These are phyloP conservation scores for Hydractinia echinata DNA, from an alignment of 30 jellyfish, hydroid and myxozoan genomes.

Conservation along the genomic window DNA sequence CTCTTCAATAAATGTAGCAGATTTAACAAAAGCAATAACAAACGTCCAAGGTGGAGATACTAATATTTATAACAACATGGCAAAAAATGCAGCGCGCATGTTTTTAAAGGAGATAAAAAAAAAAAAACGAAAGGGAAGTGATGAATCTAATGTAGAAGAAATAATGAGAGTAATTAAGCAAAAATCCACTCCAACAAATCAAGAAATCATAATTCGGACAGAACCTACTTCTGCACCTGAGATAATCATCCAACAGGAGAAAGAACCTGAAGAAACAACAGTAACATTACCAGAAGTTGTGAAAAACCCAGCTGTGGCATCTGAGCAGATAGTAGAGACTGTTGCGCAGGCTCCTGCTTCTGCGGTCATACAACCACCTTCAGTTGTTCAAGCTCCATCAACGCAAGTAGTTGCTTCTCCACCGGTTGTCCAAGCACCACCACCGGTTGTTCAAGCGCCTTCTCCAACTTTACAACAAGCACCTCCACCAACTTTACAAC, in stretches of 20 bases:
- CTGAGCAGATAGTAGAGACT: background rate
- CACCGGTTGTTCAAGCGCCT: background rate
- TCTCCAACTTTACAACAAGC: too few relatives aligned
- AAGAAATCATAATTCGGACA: background rate
- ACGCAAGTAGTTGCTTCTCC: background rate
- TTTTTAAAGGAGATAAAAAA: conserved; percentile 5
- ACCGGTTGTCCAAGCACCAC: background rate
- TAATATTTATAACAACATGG: background rate
- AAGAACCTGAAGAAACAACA: conserved; percentile 7
- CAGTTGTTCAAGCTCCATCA: background rate
- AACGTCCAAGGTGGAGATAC: background rate
- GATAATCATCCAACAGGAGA: background rate
- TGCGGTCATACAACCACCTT: background rate
- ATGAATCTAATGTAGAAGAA: background rate
- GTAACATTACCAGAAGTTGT: conserved; percentile 3
- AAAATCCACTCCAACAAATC: background rate
- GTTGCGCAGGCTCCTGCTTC: conserved; percentile 1
- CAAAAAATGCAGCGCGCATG: background rate
- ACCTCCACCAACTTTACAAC: background rate
- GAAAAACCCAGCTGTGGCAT: background rate
- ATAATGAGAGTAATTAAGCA: background rate
- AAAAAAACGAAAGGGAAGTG: background rate
- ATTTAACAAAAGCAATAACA: background rate
- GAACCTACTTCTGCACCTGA: conserved; percentile 9
- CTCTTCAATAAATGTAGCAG: background rate